A percentile compares a stretch with the other conserved stretches of the same genome.
phyloP scores from a whole-genome alignment of 2,888 invertebrate genomes.

The Dioctria rufipes region DNA sequence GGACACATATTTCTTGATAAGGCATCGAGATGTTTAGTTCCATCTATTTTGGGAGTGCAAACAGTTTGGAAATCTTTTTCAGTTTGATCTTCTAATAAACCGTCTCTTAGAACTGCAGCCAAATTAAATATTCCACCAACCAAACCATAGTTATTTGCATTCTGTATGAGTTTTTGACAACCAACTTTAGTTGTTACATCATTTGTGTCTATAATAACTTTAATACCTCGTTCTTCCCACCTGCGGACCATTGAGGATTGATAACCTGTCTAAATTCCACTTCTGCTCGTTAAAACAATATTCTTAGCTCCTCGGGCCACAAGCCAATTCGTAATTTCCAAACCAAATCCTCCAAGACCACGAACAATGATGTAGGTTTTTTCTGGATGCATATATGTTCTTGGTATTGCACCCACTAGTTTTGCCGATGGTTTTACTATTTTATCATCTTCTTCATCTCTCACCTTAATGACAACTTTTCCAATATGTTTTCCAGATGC shows the following conservation, averaged over 20 bases:
- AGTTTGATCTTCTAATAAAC: conserved; percentile 88
- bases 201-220: conserved; percentile 77
- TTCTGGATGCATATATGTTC: conserved; percentile 86
- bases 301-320: conserved; percentile 87
- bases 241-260: conserved; percentile 87
- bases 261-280: conserved; percentile 93
- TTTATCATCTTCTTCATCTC: conserved; percentile 81
- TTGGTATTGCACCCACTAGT: conserved; percentile 84
- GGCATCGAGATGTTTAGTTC: conserved; percentile 86
- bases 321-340: conserved; percentile 94
- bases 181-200: conserved; percentile 78
- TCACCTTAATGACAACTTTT: conserved; percentile 93
- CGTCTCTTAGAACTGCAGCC: conserved; percentile 92
- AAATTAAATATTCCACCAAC: conserved; percentile 95
- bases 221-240: conserved; percentile 77
- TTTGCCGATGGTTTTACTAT: conserved; percentile 73
- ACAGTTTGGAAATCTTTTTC: conserved; percentile 86
- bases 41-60: conserved; percentile 87
- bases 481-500: conserved; percentile 98
- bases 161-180: conserved; percentile 76
- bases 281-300: conserved; percentile 89
- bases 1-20: conserved; percentile 85
- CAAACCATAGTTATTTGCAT: conserved; percentile 77
- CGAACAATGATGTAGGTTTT: conserved; percentile 86
- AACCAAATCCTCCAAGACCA: conserved; percentile 96